phyloP scores from a whole-genome alignment of 1,140 invertebrate species.

The Aphaenogaster floridana region DNA sequence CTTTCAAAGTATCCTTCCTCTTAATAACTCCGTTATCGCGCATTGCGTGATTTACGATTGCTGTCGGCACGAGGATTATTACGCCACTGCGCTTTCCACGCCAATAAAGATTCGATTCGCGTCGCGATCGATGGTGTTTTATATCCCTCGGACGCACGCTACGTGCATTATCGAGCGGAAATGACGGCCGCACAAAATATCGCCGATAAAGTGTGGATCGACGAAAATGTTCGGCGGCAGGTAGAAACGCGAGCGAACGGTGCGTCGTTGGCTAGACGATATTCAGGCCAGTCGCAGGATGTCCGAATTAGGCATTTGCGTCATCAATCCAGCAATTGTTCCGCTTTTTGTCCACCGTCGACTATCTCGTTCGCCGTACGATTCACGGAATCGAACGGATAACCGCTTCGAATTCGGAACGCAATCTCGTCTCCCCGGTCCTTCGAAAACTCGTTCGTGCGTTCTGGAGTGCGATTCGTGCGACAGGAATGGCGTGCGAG shows the following conservation, averaged over 20 bases:
- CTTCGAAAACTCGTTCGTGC: slow-evolving; percentile 10
- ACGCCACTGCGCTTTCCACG: neutral
- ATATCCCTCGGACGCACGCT: neutral
- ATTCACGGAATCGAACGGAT: slow-evolving; percentile 42
- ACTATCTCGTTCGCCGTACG: neutral
- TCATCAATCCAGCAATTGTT: slow-evolving; percentile 73
- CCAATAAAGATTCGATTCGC: slow-evolving; percentile 26
- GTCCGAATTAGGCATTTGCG: slow-evolving; percentile 76
- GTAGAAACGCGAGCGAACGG: neutral
- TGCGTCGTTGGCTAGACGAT: neutral
- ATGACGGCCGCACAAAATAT: slow-evolving; percentile 1
- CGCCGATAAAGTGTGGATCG: neutral
- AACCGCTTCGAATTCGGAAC: neutral
- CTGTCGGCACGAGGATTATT: neutral
- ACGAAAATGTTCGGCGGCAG: slow-evolving; percentile 13
- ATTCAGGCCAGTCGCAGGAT: slow-evolving; percentile 73
- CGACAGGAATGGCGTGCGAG: neutral
- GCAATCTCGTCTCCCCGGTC: neutral
- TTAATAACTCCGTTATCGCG: slow-evolving; percentile 16
- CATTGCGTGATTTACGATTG: slow-evolving; percentile 6
- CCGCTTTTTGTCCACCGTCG: slow-evolving; percentile 59
- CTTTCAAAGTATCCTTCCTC: neutral
- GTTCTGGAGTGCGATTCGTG: neutral
- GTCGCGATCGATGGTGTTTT: slow-evolving; percentile 2
- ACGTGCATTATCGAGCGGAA: slow-evolving; percentile 6